These are phyloP conservation scores for Malthinus flaveolus DNA, from an alignment of 2,888 invertebrate species.

Conservation along the genomic window DNA sequence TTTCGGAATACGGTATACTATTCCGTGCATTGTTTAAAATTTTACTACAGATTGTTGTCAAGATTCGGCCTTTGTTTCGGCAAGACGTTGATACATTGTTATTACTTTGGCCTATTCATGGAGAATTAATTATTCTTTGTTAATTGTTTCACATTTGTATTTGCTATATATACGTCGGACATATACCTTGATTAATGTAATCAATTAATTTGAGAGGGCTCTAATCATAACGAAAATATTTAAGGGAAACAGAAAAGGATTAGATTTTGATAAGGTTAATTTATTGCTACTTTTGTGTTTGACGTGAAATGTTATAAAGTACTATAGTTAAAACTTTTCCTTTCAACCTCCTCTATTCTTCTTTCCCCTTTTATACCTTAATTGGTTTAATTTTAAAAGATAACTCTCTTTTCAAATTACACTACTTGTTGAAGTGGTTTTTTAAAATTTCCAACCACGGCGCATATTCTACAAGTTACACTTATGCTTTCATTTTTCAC, in stretches of 20 bases:
- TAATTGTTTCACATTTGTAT: conserved; percentile 26
- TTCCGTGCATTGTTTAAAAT: conserved; percentile 22
- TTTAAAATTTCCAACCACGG: too few relatives aligned
- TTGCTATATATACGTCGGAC: conserved; percentile 17
- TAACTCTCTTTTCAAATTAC: too few relatives aligned
- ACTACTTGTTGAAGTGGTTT: too few relatives aligned
- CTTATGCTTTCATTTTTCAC: too few relatives aligned
- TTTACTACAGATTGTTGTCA: conserved; percentile 25
- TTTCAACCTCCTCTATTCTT: too few relatives aligned
- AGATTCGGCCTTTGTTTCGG: conserved; percentile 23
- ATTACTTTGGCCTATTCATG: conserved; percentile 24
- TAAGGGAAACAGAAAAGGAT: background rate
- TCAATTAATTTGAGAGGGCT: conserved; percentile 21
- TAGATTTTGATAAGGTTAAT: too few relatives aligned
- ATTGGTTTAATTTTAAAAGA: too few relatives aligned
- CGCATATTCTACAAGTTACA: too few relatives aligned
- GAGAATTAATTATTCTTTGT: conserved; percentile 25
- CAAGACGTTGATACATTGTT: conserved; percentile 25
- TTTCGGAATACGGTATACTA: conserved; percentile 5
- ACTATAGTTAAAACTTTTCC: too few relatives aligned
- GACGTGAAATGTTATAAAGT: too few relatives aligned
- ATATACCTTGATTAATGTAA: conserved; percentile 25
- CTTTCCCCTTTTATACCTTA: too few relatives aligned
- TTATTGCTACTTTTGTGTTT: too few relatives aligned
- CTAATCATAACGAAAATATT: conserved; percentile 13